Base-by-base conservation (phyloP, 1,140 invertebrate species). In the Vollenhovia emeryi region DNA sequence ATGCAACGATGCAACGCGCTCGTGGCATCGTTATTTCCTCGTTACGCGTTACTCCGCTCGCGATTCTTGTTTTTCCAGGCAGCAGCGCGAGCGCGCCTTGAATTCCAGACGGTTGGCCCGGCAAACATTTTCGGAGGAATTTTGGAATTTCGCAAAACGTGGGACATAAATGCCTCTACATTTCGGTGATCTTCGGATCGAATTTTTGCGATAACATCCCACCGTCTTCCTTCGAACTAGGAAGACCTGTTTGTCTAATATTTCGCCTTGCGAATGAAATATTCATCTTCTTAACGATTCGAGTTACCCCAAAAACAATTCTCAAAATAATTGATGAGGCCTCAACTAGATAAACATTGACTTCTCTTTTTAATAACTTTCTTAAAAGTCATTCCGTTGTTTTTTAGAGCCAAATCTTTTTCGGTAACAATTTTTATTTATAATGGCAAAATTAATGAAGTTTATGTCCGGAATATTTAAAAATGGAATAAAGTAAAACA, bases 1-100 rank as follows among this genome's bases (percentile, higher is more conserved):
- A 62, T 84, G 45, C 69, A 78, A 78, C 57, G 57, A 48, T 62
- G 40, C 36, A 80, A 11, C 18, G 64, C 45, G 45, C 33, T 48
- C 40, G 21, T 78, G 30, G 30, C n/a, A 64, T 33, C 50, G 60
- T 85, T 85, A 85, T 85, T 85, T 79, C 48, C 83, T 78, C 74
- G 74, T 85, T 85, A 85, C 62, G 48, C 75, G 27, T 68, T 30
- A 27, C 69, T 18, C 75, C n/a, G n/a, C 7, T 76, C 59, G n/a
- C 30, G 62, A 80, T 52, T 55, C 45, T 80, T 80, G 60, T 80
- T 80, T 80, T 80, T 80, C 33, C 21, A 50, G 30, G 45, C 59
- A 21, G 57, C n/a, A 75, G 36, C 64, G 13, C 68, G 33, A 69
- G 33, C 43, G 45, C 62, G 76, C 62, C 45, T 48, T 55, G 48